These are phyloP conservation scores for Peucedramus taeniatus DNA, from an alignment of 2,113 vertebrate genomes.

Conservation along the genomic window DNA sequence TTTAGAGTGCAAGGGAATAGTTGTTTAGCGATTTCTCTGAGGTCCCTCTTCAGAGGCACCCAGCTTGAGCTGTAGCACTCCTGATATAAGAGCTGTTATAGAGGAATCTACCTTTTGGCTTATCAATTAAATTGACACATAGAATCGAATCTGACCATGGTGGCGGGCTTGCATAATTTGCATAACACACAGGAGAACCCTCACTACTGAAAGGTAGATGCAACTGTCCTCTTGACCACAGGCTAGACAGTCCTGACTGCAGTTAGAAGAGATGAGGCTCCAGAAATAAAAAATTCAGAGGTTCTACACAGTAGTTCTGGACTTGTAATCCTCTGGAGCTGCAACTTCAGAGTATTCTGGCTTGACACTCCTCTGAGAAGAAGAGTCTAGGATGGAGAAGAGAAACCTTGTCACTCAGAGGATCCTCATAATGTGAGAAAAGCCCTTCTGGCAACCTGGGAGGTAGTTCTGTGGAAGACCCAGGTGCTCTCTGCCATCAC, in stretches of 20 bases:
- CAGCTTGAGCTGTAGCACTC: neutral
- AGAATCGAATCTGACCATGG: neutral
- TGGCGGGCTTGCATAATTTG: neutral
- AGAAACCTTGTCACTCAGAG: neutral
- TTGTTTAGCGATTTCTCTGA: neutral
- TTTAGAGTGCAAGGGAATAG: neutral
- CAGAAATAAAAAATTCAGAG: neutral
- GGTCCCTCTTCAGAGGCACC: neutral
- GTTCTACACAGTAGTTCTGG: neutral
- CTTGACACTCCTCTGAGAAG: neutral
- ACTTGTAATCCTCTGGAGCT: neutral
- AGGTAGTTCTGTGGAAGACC: neutral
- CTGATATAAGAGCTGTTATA: neutral
- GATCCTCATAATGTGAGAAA: neutral
- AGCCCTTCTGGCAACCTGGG: neutral
- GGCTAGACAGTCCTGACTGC: neutral
- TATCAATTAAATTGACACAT: accelerated
- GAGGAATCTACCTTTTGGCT: neutral
- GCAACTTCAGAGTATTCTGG: neutral
- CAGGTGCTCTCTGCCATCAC: neutral
- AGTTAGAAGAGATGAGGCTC: neutral
- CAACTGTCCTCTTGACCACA: neutral
- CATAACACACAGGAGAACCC: neutral
- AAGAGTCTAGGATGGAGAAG: neutral
- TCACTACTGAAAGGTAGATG: neutral